Percentiles rank a stretch among this genome's conserved stretches.
Evolutionary conservation across 1,140 invertebrate species (phyloP).

Genomic region (Onthophagus taurus): DNA sequence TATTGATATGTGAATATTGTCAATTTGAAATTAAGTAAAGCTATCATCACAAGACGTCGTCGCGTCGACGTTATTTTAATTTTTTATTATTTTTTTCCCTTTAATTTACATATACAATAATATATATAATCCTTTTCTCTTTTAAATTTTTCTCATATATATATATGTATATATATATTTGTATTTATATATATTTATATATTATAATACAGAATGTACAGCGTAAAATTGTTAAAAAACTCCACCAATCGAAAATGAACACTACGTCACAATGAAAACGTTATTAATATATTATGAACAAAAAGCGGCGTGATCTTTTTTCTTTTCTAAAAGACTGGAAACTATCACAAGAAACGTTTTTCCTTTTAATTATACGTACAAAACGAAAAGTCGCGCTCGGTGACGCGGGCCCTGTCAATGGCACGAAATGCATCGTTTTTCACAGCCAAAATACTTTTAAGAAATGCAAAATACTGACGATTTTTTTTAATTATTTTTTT

Average conservation of each 20-base stretch:
- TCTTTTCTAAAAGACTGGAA: slow-evolving; percentile 10
- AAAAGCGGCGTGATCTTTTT: slow-evolving; percentile 9
- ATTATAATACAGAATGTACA: slow-evolving; percentile 14
- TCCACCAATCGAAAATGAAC: slow-evolving; percentile 1
- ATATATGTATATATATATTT: too few species aligned
- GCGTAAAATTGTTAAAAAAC: slow-evolving; percentile 12
- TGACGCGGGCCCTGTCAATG: slow-evolving; percentile 11
- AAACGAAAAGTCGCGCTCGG: too few species aligned
- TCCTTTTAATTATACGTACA: too few species aligned
- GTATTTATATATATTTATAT: slow-evolving; percentile 10
- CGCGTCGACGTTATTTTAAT: too few species aligned
- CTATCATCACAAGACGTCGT: slow-evolving; percentile 32
- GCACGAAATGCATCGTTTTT: slow-evolving; percentile 16
- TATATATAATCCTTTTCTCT: slow-evolving; percentile 11
- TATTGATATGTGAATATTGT: slow-evolving; percentile 38
- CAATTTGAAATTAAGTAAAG: slow-evolving; percentile 32
- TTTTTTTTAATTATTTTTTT: slow-evolving; percentile 3
- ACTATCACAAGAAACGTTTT: slow-evolving; percentile 13
- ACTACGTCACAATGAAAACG: too few species aligned
- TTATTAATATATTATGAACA: slow-evolving; percentile 16
- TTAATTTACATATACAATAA: slow-evolving; percentile 15
- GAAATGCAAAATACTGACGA: slow-evolving; percentile 13
- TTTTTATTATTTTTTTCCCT: too few species aligned
- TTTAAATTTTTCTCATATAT: slow-evolving; percentile 1
- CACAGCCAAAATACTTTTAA: slow-evolving; percentile 14